A percentile compares a stretch with the other conserved stretches of the same genome.
phyloP scores from a whole-genome alignment of 2,113 vertebrate species.

The Hippolais icterina region DNA sequence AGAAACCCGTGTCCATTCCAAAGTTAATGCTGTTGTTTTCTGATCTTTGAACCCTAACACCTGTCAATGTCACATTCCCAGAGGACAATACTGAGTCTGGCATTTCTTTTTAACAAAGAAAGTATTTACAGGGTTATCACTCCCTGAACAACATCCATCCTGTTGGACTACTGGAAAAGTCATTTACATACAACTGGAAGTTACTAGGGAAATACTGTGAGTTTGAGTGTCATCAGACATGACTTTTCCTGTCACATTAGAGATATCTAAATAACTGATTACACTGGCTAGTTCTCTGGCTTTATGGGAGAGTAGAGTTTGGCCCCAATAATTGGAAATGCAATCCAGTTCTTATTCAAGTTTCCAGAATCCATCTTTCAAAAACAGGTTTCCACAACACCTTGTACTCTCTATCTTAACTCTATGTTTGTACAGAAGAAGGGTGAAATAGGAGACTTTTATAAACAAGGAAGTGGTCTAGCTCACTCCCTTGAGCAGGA shows the following conservation, averaged over 20 bases:
- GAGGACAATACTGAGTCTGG: not conserved
- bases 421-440: not conserved
- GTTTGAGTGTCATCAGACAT: not conserved
- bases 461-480: slow-evolving; percentile 32
- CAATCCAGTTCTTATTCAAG: not conserved
- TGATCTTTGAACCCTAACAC: slow-evolving; percentile 58
- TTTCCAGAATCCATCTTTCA: not conserved
- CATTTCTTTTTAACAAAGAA: slow-evolving; percentile 30
- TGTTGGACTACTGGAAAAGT: not conserved
- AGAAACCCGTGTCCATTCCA: slow-evolving; percentile 24
- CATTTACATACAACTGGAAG: not conserved
- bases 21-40: slow-evolving; percentile 55
- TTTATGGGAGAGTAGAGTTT: not conserved
- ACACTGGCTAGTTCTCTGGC: not conserved
- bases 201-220: not conserved
- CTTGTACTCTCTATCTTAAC: not conserved
- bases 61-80: slow-evolving; percentile 39
- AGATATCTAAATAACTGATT: not conserved
- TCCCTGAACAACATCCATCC: not conserved
- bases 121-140: not conserved
- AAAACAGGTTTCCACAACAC: not conserved
- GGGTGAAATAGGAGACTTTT: not conserved
- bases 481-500: not conserved
- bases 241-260: not conserved
- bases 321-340: not conserved